Evolutionary conservation across 1,140 invertebrate species (phyloP), one percentile per base, ranked within the genome.

Genomic region (Papilio glaucus): DNA sequence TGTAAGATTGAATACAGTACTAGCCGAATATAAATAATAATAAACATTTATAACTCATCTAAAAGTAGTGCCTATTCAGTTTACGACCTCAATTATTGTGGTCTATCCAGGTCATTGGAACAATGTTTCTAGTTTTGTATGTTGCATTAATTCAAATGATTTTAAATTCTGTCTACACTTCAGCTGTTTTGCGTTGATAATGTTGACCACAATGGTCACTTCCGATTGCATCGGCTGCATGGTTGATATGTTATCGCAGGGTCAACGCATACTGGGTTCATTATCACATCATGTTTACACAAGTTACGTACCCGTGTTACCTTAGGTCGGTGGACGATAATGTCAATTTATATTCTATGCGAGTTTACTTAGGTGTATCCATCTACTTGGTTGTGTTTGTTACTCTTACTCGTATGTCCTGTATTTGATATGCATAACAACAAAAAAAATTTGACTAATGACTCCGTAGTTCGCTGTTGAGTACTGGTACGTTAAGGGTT

Each of bases 281-380:
- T 82, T 84, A 86, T 76, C 76, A 71, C 73, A 53, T 71, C 60
- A 75, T 82, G 77, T 83, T 79, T 79, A 83, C 75, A 72, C 15
- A 45, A 37, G 53, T 74, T 45, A 45, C 62, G 71, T 60, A 71
- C 13, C n/a, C n/a, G n/a, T n/a, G n/a, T n/a, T 81, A 72, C 77
- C 79, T 80, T 76, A 80, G 81, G 78, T 82, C 78, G 75, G 61
- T 60, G 73, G 75, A 71, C 61, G 49, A 24, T 18, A 37, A 39
- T 71, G n/a, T 57, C 65, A 42, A 77, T 60, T 72, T 60, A 75
- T 74, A 68, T 41, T 57, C 53, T 26, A 61, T 41, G 38, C 42
- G 24, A 73, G 72, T 76, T 77, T 81, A 68, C 61, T 73, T 57
- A 79, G 72, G 75, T 29, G 10, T 26, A 38, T 41, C 9, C n/a